Evolutionary conservation across 2,888 invertebrate species (phyloP).

Genomic region (Drosophila birchii): DNA sequence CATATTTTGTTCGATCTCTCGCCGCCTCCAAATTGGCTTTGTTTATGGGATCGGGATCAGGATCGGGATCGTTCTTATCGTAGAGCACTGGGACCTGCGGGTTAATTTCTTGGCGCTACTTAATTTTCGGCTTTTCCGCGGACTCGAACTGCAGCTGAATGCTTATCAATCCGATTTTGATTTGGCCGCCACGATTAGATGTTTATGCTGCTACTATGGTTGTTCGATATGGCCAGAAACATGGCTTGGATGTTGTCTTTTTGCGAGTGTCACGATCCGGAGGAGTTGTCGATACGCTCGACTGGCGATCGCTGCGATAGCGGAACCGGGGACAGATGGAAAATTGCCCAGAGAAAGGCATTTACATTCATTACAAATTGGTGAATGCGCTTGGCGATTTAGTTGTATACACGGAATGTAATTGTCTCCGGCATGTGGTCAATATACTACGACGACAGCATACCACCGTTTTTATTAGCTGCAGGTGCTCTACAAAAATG

Average conservation of each 20-base stretch:
- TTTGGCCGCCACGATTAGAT: constrained; percentile 43
- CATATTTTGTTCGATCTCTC: constrained; percentile 29
- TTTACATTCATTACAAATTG: constrained; percentile 43
- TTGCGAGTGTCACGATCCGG: constrained; percentile 40
- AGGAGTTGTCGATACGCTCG: constrained; percentile 57
- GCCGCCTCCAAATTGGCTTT: constrained; percentile 76
- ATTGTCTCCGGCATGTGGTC: constrained; percentile 2
- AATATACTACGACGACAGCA: neutral
- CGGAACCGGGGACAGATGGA: constrained; percentile 10
- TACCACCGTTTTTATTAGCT: neutral
- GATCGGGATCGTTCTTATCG: constrained; percentile 68
- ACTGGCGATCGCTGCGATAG: constrained; percentile 60
- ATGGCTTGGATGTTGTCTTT: constrained; percentile 28
- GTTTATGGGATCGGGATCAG: constrained; percentile 71
- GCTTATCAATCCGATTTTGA: constrained; percentile 43
- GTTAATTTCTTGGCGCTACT: constrained; percentile 81
- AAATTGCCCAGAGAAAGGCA: constrained; percentile 35
- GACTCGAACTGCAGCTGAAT: constrained; percentile 1
- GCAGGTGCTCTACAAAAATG: constrained; percentile 12
- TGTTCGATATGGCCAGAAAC: constrained; percentile 37
- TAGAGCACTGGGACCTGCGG: constrained; percentile 69
- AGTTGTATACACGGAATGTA: constrained; percentile 19
- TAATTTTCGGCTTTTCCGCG: constrained; percentile 53
- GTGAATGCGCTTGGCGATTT: constrained; percentile 24
- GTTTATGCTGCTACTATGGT: constrained; percentile 21